Evolutionary conservation across 30 jellyfish, hydroid and myxozoan species (phyloP).

Genomic region (Aurelia sp.): DNA sequence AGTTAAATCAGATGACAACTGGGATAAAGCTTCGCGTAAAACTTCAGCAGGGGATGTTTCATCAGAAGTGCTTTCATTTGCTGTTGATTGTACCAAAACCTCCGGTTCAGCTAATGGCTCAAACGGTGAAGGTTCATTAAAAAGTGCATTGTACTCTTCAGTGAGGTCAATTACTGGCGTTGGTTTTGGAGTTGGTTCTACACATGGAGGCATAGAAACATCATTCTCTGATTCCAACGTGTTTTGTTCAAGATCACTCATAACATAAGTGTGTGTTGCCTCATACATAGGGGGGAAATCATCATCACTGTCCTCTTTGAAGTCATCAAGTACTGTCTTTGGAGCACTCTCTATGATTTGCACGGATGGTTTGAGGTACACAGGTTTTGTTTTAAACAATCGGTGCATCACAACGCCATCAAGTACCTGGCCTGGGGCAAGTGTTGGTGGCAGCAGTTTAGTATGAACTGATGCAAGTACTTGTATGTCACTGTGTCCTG

Average conservation of each 20-base stretch:
- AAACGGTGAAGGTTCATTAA: slow-evolving; percentile 5
- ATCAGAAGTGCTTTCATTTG: slow-evolving; percentile 1
- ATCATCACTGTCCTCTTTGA: slow-evolving; percentile 19
- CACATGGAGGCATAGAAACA: slow-evolving; percentile 31
- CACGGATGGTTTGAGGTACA: slow-evolving; percentile 7
- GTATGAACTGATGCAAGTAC: slow-evolving; percentile 43
- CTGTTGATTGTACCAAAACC: not conserved
- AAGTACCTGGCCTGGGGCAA: slow-evolving; percentile 35
- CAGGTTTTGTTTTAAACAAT: slow-evolving; percentile 27
- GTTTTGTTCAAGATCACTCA: not conserved
- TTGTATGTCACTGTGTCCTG: not conserved
- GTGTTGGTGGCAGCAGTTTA: not conserved
- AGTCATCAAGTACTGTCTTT: not conserved
- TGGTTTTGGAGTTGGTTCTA: no score
- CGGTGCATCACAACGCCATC: slow-evolving; percentile 32
- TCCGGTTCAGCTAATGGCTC: slow-evolving; percentile 24
- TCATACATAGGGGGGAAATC: slow-evolving; percentile 16
- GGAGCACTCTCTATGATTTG: not conserved
- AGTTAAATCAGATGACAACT: not conserved
- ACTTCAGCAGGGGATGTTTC: slow-evolving; percentile 10
- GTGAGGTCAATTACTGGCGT: slow-evolving; percentile 20
- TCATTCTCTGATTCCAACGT: not conserved
- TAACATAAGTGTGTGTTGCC: not conserved
- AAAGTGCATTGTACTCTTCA: slow-evolving; percentile 32
- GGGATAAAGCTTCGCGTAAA: not conserved